Conservation (phyloP, 2,888 invertebrate genomes). For the Heliconius charithonia region DNA sequence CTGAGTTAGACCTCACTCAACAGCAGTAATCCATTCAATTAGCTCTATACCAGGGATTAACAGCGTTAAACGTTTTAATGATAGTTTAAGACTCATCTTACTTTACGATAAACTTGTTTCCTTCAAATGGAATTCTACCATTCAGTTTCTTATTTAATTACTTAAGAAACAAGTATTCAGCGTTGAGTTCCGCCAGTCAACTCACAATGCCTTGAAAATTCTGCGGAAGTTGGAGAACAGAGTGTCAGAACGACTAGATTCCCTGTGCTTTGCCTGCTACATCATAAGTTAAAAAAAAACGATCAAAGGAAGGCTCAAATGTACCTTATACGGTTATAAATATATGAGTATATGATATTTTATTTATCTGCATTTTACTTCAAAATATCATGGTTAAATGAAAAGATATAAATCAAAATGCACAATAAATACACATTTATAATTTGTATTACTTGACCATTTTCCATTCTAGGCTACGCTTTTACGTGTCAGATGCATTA, state of each 20-base stretch:
- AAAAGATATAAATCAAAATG: no score
- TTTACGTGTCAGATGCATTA: conserved; percentile 7
- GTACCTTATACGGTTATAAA: no score
- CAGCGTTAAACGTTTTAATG: conserved; percentile 15
- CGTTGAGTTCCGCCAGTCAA: no score
- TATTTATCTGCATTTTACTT: no score
- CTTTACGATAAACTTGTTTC: background rate
- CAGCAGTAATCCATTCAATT: conserved; percentile 34
- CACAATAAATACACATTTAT: no score
- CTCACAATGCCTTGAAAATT: no score
- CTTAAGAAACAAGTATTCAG: background rate
- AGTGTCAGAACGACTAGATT: background rate
- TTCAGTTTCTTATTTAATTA: background rate
- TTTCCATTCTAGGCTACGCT: background rate
- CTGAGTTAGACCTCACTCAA: conserved; percentile 23
- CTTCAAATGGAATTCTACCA: background rate
- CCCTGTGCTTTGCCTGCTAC: no score
- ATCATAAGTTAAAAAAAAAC: no score
- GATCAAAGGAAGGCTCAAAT: background rate
- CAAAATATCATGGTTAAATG: background rate
- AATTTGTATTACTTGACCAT: background rate
- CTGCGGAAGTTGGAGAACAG: no score
- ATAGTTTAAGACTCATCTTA: conserved; percentile 16
- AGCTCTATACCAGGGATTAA: conserved; percentile 24
- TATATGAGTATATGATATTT: background rate